Evolutionary conservation across 2,113 vertebrate genomes (phyloP), one percentile per base, ranked within the genome.

Genomic region (Willisornis vidua): DNA sequence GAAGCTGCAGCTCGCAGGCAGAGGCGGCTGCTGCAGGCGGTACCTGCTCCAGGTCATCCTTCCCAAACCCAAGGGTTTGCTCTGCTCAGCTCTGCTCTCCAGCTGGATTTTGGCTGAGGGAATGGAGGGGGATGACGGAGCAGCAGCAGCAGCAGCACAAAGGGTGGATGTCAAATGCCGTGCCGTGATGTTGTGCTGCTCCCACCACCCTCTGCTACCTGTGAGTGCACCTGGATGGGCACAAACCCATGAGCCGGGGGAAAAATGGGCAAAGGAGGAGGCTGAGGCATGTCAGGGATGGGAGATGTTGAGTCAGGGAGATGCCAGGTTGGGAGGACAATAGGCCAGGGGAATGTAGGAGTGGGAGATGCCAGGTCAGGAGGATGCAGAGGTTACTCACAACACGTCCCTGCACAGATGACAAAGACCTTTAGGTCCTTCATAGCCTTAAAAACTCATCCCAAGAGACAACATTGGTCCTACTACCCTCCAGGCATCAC

Each of bases 401-500:
- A 67, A 24, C 8, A 3, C 1, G 8, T 78, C 62, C 58, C 54
- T 3, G 54, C 11, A 6, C 2, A 5, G 49, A 29, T 2, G 9
- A 37, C 49, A 31, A 37, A 28, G 49, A 81, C 55, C 72, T 17
- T 25, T 9, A 24, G 24, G 14, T 59, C 45, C 68, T 61, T 49
- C 39, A 5, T 2, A 23, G 43, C n/a, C 48, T 41, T 48, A 5
- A 63, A 80, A 57, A 3, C 19, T 9, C 63, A 13, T 6, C 19
- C 9, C 7, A 3, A 17, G 41, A 22, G 29, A 6, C 5, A 74
- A 16, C 1, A 0, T 6, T 3, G 1, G 1, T 7, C 49, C 87
- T 11, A 17, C 28, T 55, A 10, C 71, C 33, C 43, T 33, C 18
- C 4, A 19, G 33, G 20, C 87, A 67, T 10, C 31, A 0, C 3